Percentiles rank a stretch among this genome's conserved stretches.
phyloP scores from a whole-genome alignment of 2,797 vertebrate genomes.

The Micromesistius poutassou region DNA sequence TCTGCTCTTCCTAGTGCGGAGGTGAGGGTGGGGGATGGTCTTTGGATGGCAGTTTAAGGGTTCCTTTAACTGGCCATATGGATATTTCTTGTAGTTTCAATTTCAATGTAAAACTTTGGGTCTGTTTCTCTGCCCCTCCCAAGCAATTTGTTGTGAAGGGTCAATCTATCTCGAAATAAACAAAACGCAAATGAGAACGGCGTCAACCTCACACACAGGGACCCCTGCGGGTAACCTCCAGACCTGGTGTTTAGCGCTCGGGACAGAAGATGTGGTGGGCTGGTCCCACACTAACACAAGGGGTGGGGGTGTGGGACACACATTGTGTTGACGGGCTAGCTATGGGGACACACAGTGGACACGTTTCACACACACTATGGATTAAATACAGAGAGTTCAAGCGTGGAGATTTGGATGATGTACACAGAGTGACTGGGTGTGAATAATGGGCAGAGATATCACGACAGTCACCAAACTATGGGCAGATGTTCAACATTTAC shows the following conservation, averaged over 20 bases:
- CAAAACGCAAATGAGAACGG: not conserved
- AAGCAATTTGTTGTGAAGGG: no score
- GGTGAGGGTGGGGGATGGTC: not conserved
- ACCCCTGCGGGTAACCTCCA: constrained; percentile 28
- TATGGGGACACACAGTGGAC: constrained; percentile 63
- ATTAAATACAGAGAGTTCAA: constrained; percentile 62
- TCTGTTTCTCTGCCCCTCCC: not conserved
- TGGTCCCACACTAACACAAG: constrained; percentile 19
- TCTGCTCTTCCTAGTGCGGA: not conserved
- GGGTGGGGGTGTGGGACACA: constrained; percentile 45
- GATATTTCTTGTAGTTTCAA: constrained; percentile 3
- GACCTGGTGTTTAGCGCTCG: constrained; percentile 9
- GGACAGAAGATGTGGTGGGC: constrained; percentile 18
- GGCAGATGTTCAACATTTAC: constrained; percentile 13
- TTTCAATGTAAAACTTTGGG: not conserved
- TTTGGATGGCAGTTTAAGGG: constrained; percentile 19
- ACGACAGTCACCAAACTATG: constrained; percentile 28
- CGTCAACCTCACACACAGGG: constrained; percentile 19
- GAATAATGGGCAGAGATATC: constrained; percentile 45
- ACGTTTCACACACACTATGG: constrained; percentile 60
- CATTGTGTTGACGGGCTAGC: constrained; percentile 53
- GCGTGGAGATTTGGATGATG: constrained; percentile 55
- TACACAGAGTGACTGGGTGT: constrained; percentile 50
- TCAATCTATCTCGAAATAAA: not conserved
- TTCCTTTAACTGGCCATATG: constrained; percentile 34